Conservation (phyloP, 2,113 vertebrate species). For the Macquaria ambigua region DNA sequence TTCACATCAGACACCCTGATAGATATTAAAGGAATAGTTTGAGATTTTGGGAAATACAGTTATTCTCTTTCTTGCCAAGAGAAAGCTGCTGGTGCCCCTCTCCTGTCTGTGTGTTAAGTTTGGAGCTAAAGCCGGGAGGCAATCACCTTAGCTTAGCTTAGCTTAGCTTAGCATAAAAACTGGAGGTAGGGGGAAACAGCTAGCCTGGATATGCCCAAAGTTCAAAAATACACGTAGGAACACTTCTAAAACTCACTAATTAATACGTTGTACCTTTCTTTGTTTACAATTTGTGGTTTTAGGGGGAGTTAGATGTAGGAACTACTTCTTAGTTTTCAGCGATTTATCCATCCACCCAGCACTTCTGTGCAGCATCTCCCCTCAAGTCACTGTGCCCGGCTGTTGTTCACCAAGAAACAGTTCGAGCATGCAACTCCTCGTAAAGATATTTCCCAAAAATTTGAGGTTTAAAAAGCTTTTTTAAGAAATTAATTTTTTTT, state of each 20-base stretch:
- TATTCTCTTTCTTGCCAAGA: background rate
- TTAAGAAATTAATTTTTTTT: background rate
- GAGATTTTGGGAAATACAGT: background rate
- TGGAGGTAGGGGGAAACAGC: background rate
- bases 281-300: background rate
- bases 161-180: background rate
- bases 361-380: too few species aligned
- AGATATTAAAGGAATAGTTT: background rate
- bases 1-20: background rate
- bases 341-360: too few species aligned
- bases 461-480: too few species aligned
- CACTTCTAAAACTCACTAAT: background rate
- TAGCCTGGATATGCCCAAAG: background rate
- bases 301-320: background rate
- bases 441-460: too few species aligned
- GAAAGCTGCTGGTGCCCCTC: too few species aligned
- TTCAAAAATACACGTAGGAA: background rate
- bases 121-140: too few species aligned
- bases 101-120: background rate
- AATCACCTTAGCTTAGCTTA: background rate
- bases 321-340: too few species aligned
- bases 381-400: too few species aligned
- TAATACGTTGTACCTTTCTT: background rate
- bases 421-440: too few species aligned
- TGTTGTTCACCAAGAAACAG: too few species aligned